These are phyloP conservation scores for Ophion obscuratus DNA, from an alignment of 2,888 invertebrate genomes.

Conservation along the genomic window DNA sequence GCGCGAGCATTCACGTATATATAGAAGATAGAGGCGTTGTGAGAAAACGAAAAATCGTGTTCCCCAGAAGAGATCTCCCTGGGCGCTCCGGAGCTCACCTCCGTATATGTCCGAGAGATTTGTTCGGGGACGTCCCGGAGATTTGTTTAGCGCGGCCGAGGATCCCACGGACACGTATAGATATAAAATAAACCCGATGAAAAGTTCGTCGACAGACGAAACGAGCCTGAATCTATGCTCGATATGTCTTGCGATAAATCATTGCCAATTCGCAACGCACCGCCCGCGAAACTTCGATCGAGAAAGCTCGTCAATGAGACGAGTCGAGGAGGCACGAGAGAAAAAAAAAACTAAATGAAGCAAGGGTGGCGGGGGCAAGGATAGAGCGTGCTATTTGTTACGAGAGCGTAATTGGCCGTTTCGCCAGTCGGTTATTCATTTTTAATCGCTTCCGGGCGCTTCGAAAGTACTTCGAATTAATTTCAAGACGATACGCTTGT, in stretches of 20 bases:
- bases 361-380: constrained; percentile 8
- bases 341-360: not conserved
- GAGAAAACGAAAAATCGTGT: constrained; percentile 49
- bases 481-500: not conserved
- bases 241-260: constrained; percentile 20
- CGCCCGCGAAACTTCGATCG: constrained; percentile 20
- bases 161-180: not conserved
- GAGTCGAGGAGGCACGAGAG: not conserved
- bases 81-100: not conserved
- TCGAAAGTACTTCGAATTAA: not conserved
- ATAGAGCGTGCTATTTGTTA: constrained; percentile 28
- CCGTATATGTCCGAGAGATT: constrained; percentile 1
- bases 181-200: constrained; percentile 29
- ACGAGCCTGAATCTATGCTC: constrained; percentile 28
- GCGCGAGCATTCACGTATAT: not conserved
- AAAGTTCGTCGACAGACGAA: constrained; percentile 40
- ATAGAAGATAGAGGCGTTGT: constrained; percentile 40
- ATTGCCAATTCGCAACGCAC: constrained; percentile 35
- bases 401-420: constrained; percentile 25
- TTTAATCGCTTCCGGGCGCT: constrained; percentile 21
- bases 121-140: not conserved
- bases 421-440: constrained; percentile 18
- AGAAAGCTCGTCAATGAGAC: constrained; percentile 30
- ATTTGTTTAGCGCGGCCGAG: constrained; percentile 17
- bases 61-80: constrained; percentile 4